These are phyloP conservation scores for Atrichornis clamosus DNA, from an alignment of 2,113 vertebrate genomes.

Conservation along the genomic window DNA sequence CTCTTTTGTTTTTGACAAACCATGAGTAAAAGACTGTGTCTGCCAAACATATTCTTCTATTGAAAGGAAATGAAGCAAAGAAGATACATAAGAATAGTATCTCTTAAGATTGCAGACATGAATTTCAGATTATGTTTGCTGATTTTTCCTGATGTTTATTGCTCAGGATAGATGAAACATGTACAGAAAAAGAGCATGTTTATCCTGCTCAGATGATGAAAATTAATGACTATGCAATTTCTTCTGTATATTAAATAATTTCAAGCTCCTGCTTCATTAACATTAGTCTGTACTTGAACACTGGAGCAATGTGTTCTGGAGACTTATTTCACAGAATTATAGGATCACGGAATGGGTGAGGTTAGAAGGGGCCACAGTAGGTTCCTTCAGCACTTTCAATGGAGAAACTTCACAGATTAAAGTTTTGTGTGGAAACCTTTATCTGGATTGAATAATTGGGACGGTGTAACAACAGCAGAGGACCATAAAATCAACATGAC, in stretches of 20 bases:
- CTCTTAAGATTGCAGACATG: not conserved
- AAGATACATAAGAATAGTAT: not conserved
- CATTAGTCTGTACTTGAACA: not conserved
- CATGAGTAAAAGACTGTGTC: not conserved
- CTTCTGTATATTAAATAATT: not conserved
- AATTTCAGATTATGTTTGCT: not conserved
- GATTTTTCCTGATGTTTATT: not conserved
- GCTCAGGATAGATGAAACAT: not conserved
- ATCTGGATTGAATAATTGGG: not conserved
- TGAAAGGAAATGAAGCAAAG: not conserved
- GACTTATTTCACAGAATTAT: not conserved
- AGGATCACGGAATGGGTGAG: no score
- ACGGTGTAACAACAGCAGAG: not conserved
- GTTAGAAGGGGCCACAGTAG: no score
- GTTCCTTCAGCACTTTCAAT: not conserved
- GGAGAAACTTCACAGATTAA: not conserved
- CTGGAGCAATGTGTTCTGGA: accelerated
- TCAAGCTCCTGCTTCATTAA: not conserved
- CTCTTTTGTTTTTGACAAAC: not conserved
- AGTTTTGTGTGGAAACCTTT: not conserved
- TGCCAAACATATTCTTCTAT: not conserved
- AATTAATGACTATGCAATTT: not conserved
- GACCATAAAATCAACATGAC: not conserved
- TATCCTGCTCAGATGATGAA: not conserved
- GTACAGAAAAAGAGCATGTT: not conserved